Evolutionary conservation across 1,140 invertebrate genomes (phyloP), one percentile per base, ranked within the genome.

Genomic region (Calosoma granatense): DNA sequence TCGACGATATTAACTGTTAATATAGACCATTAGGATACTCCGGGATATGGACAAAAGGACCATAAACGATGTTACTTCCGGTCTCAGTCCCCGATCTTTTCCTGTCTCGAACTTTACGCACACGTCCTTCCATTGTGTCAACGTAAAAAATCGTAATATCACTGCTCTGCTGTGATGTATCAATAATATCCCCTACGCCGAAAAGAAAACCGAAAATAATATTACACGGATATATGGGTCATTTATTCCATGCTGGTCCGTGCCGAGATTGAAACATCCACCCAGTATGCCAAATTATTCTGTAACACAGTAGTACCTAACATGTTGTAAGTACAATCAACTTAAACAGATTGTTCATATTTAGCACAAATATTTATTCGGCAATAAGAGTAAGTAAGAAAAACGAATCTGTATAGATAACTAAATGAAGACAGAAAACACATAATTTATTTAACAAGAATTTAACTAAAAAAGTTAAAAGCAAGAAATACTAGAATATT

Each of bases 31-130:
- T 58, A 58, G 52, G n/a, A 20, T 39, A 20, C 39, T 52, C 47
- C 53, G 20, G 22, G 20, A 26, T 30, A 20, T 2, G 54, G 11
- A 41, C 53, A 53, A 58, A 58, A 54, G 54, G 47, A 43, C 43
- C 53, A 47, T 58, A 58, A 58, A 58, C 43, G 57, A 58, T 41
- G 53, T 39, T 15, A 53, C 53, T 47, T 58, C 57, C 57, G 57
- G 36, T 55, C 43, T 54, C 53, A 55, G 19, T 54, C 11, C 53
- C n/a, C 53, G 53, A 54, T 19, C 21, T 11, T 54, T 54, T 26
- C 23, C 23, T 11, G 21, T 21, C 12, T 19, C 11, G 21, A 23
- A 20, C 20, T 14, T 1, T 22, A n/a, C 21, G 21, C 53, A 21
- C 51, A 19, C 21, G 17, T 52, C 51, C 19, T 52, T 52, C 12